A percentile compares a stretch with the other conserved stretches of the same genome.
phyloP scores from a whole-genome alignment of 2,113 vertebrate genomes.

The Nymphicus hollandicus region DNA sequence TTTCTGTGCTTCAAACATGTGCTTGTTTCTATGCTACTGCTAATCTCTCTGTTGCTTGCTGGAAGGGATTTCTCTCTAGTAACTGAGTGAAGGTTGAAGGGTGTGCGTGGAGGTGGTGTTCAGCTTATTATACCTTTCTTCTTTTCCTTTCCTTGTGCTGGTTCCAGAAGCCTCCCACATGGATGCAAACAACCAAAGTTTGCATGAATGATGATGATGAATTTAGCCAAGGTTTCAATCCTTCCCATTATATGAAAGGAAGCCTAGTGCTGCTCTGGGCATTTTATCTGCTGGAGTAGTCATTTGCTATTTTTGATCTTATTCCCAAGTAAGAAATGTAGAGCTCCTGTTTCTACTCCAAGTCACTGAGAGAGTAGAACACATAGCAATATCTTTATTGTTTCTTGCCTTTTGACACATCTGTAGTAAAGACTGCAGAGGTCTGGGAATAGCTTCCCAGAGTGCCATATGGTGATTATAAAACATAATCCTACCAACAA shows the following conservation, averaged over 20 bases:
- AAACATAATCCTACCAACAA: not conserved
- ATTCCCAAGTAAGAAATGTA: not conserved
- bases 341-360: not conserved
- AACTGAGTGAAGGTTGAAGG: not conserved
- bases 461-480: not conserved
- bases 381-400: accelerated
- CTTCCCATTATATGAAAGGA: not conserved
- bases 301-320: not conserved
- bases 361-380: not conserved
- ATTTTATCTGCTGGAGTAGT: not conserved
- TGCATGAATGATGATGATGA: not conserved
- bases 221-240: not conserved
- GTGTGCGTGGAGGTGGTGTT: not conserved
- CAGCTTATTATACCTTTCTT: not conserved
- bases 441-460: not conserved
- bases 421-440: not conserved
- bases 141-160: not conserved
- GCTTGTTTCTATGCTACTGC: conserved; percentile 24
- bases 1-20: conserved; percentile 25
- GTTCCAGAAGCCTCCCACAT: not conserved
- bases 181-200: not conserved
- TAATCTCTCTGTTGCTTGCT: conserved; percentile 12
- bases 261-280: not conserved
- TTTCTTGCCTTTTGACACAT: not conserved
- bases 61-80: not conserved